A percentile compares a stretch with the other conserved stretches of the same genome.
Conservation (phyloP, 2,113 vertebrate genomes). For the Columba janthina region DNA sequence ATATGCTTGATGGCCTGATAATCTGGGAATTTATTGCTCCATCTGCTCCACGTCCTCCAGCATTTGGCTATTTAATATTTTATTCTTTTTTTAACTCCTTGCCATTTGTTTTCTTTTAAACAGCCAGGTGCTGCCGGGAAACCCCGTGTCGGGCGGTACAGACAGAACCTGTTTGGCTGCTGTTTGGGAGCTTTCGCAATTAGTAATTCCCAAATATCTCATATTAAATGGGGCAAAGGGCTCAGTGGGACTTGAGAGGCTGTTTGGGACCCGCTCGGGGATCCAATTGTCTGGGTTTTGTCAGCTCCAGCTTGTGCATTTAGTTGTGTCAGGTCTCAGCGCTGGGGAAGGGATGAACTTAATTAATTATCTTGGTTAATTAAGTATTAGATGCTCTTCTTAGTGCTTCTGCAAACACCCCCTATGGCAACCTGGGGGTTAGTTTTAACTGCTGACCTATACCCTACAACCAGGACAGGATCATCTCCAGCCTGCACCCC, state of each 20-base stretch:
- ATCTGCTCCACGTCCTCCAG: not conserved
- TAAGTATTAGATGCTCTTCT: not conserved
- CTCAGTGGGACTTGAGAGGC: fast-evolving
- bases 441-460: not conserved
- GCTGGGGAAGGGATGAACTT: fast-evolving
- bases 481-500: not conserved
- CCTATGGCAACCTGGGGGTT: fast-evolving
- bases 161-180: not conserved
- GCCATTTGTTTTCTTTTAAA: not conserved
- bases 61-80: not conserved
- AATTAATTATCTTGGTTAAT: not conserved
- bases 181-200: not conserved
- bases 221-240: not conserved
- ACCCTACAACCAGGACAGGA: not conserved
- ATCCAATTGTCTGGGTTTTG: fast-evolving
- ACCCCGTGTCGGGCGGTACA: fast-evolving
- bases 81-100: not conserved
- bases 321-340: not conserved
- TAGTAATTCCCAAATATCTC: not conserved
- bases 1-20: not conserved
- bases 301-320: fast-evolving
- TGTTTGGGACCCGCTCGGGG: not conserved
- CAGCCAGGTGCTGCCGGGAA: not conserved
- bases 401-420: not conserved
- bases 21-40: not conserved